Evolutionary conservation across 2,888 invertebrate species (phyloP), one percentile per base, ranked within the genome.

Genomic region (Hypsopygia costalis): DNA sequence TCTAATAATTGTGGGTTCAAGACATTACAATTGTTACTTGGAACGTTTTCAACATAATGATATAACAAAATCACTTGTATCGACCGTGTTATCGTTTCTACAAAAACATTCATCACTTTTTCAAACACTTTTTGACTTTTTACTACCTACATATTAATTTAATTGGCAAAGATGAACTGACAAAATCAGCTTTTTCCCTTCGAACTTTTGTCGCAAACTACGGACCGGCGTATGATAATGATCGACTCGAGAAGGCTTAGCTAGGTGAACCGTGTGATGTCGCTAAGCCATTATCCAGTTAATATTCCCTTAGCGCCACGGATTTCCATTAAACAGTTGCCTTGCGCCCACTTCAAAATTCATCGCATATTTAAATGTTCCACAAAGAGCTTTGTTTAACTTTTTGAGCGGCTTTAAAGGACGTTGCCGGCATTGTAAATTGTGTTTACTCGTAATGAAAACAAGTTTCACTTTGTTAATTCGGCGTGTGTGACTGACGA

Each of bases 321-420:
- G 65, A 73, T 80, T 80, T 70, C 75, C 80, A 78, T 82, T 76
- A 73, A 78, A 76, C 79, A 76, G 75, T 73, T 63, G 69, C 72
- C 75, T 77, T 73, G 69, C 69, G 68, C 66, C 64, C 62, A 69
- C 71, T 81, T 73, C 61, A 61, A 70, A 81, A 80, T 81, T 81
- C 81, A 77, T 74, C 74, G 81, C 74, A 77, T 80, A 81, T 80
- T 82, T 80, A 75, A 74, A 71, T 73, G 70, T 65, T 58, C 61
- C 58, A 54, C 70, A 71, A 79, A 80, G 76, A 71, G 78, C 73
- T 77, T 79, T 80, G 76, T 78, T 74, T 69, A 77, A 81, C 70
- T 82, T 82, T 73, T 73, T 62, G 64, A 71, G 67, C 63, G 54
- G 66, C 58, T 68, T 66, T 62, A 48, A 46, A 59, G 50, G 61